Evolutionary conservation across 2,797 vertebrate genomes (phyloP).

Genomic region (Microcaecilia unicolor): DNA sequence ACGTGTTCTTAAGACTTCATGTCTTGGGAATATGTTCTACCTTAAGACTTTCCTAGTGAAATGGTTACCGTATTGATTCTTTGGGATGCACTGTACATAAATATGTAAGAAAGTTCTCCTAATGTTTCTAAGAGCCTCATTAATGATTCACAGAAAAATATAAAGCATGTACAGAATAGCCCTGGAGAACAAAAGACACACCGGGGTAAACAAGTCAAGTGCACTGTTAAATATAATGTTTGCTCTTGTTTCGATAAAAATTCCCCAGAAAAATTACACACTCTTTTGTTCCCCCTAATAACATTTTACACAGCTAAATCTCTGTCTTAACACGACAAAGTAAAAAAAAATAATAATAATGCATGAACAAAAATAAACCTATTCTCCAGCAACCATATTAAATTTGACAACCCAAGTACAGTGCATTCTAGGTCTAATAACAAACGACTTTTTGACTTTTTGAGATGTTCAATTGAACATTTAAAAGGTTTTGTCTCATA

Average conservation of each 20-base stretch:
- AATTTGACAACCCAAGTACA: slow-evolving; percentile 30
- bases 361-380: slow-evolving; percentile 13
- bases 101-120: not conserved
- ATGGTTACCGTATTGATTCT: not conserved
- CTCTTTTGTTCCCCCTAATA: rapidly evolving
- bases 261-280: not conserved
- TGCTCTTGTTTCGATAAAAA: slow-evolving; percentile 8
- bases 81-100: not conserved
- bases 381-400: slow-evolving; percentile 2
- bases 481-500: slow-evolving; percentile 58
- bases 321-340: not conserved
- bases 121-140: not conserved
- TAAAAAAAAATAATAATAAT: not conserved
- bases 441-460: slow-evolving; percentile 48
- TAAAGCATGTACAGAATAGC: not conserved
- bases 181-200: not conserved
- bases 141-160: slow-evolving; percentile 1
- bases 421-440: slow-evolving; percentile 28
- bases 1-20: too few relatives aligned
- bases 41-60: not conserved
- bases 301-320: not conserved
- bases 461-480: slow-evolving; percentile 55
- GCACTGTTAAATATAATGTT: not conserved
- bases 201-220: not conserved
- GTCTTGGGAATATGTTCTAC: too few relatives aligned